Percentiles rank a stretch among this genome's conserved stretches.
phyloP scores from a whole-genome alignment of 64 coral and sea anemone species.

The Porites lutea region DNA sequence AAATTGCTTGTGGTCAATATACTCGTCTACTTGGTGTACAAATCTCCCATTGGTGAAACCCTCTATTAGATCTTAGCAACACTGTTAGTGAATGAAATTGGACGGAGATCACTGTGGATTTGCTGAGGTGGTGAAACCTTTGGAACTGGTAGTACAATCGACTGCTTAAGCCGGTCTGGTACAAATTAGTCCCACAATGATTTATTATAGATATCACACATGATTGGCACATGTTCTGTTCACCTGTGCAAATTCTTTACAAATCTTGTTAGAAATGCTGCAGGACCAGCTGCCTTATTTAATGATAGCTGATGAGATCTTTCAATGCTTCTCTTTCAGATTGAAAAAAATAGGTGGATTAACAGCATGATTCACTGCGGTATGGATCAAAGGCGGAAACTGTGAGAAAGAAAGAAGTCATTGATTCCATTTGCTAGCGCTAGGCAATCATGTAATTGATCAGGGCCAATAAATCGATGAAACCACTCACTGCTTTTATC shows the following conservation, averaged over 20 bases:
- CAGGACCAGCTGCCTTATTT: slow-evolving; percentile 35
- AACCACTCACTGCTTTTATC: too few species aligned
- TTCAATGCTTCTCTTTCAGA: background rate
- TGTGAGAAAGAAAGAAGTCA: too few species aligned
- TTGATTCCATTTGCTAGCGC: too few species aligned
- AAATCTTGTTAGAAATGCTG: slow-evolving; percentile 25
- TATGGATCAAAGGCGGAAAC: too few species aligned
- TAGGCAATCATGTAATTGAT: too few species aligned
- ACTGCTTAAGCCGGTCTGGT: slow-evolving; percentile 18
- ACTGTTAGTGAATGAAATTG: slow-evolving; percentile 51
- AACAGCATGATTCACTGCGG: too few species aligned
- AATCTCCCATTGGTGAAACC: slow-evolving; percentile 53
- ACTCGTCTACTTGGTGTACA: slow-evolving; percentile 8
- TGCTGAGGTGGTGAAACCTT: slow-evolving; percentile 8
- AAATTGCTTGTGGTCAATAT: slow-evolving; percentile 41
- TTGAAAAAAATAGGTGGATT: too few species aligned
- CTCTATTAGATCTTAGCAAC: slow-evolving; percentile 61
- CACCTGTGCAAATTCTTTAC: slow-evolving; percentile 6
- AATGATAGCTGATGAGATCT: background rate
- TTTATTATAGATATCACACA: slow-evolving; percentile 47
- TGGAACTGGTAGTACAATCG: slow-evolving; percentile 42
- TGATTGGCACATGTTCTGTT: slow-evolving; percentile 19
- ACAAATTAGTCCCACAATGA: slow-evolving; percentile 37
- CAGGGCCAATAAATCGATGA: too few species aligned
- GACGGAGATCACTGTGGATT: slow-evolving; percentile 43